Evolutionary conservation across 2,888 invertebrate genomes (phyloP).

Genomic region (Resseliella maxima): DNA sequence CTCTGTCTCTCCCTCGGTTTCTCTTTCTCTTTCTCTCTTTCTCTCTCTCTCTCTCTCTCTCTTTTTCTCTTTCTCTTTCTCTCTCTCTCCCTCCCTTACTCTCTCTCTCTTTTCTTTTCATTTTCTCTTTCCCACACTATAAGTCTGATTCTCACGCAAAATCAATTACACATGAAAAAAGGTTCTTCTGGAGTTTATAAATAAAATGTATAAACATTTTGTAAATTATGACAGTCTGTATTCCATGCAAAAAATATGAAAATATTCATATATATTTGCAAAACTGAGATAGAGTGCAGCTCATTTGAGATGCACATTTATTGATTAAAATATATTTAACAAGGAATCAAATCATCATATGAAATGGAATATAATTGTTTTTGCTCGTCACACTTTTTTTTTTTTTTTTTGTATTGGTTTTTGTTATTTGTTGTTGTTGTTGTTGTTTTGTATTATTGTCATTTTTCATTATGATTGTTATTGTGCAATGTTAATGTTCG

Average conservation of each 20-base stretch:
- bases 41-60: not conserved
- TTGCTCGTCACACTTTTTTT: not conserved
- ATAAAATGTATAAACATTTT: too few species aligned
- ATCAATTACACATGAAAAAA: too few species aligned
- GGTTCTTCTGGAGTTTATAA: too few species aligned
- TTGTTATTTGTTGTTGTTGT: not conserved
- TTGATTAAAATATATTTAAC: not conserved
- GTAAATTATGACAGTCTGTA: not conserved
- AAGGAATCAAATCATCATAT: constrained; percentile 27
- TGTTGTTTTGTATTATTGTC: not conserved
- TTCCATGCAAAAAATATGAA: not conserved
- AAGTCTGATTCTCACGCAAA: too few species aligned
- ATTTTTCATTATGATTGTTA: not conserved
- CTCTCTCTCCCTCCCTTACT: too few species aligned
- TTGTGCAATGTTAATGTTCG: constrained; percentile 3
- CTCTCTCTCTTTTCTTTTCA: too few species aligned
- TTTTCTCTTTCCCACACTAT: too few species aligned
- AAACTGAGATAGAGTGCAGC: not conserved
- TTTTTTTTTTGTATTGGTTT: not conserved
- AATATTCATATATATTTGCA: not conserved
- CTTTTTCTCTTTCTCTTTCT: not conserved
- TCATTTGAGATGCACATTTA: constrained; percentile 23
- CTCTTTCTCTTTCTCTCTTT: too few species aligned
- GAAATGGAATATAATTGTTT: constrained; percentile 34
- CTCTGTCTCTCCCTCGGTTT: not conserved